These are phyloP conservation scores for Ethmia dodecea DNA, from an alignment of 2,888 invertebrate species.

Conservation along the genomic window DNA sequence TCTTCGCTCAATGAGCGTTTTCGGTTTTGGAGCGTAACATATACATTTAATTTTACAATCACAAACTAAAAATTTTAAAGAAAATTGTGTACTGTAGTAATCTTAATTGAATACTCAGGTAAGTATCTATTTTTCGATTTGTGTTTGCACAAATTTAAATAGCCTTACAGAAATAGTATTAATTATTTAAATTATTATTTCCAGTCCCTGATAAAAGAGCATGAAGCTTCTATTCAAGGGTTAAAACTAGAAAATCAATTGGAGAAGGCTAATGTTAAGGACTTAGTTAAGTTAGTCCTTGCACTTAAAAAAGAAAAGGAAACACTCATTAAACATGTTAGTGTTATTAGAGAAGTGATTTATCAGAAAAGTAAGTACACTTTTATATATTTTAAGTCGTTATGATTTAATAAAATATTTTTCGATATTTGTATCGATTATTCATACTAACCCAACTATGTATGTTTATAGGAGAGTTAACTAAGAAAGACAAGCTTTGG, in stretches of 20 bases:
- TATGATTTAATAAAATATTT: too few species aligned
- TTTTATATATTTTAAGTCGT: too few species aligned
- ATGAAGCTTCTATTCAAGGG: conserved; percentile 34
- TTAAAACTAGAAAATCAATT: conserved; percentile 34
- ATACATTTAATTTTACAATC: too few species aligned
- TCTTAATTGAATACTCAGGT: too few species aligned
- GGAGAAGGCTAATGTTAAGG: conserved; percentile 22
- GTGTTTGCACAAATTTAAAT: too few species aligned
- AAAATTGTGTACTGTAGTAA: too few species aligned
- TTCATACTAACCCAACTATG: neutral
- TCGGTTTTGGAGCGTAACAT: too few species aligned
- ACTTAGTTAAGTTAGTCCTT: conserved; percentile 23
- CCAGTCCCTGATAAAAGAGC: conserved; percentile 36
- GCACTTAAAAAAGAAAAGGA: conserved; percentile 32
- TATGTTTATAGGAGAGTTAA: conserved; percentile 34
- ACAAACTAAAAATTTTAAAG: too few species aligned
- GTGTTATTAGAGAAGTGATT: conserved; percentile 26
- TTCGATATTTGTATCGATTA: too few species aligned
- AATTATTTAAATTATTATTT: conserved; percentile 15
- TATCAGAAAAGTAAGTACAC: conserved; percentile 39
- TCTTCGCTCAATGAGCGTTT: too few species aligned
- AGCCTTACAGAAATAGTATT: neutral
- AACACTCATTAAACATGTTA: conserved; percentile 27
- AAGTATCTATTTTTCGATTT: too few species aligned
- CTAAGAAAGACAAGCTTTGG: conserved; percentile 22